Conservation (phyloP, 2,888 invertebrate species). For the Auanema freiburgensis region DNA sequence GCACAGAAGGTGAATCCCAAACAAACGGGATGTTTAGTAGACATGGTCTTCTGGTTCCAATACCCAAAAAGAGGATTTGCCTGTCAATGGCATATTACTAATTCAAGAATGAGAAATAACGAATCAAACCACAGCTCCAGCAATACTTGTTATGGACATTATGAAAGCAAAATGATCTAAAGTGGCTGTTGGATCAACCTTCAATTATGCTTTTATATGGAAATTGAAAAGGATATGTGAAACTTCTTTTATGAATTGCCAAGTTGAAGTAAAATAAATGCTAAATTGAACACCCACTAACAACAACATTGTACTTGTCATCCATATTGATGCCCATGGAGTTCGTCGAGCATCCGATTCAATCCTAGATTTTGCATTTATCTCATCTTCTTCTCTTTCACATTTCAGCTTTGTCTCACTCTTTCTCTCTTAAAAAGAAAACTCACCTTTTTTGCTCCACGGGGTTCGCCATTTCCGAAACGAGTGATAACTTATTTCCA, state of each 20-base stretch:
- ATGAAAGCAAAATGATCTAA: constrained; percentile 1
- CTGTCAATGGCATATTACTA: neutral
- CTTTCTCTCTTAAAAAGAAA: too few species aligned
- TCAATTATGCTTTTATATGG: too few species aligned
- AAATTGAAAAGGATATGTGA: neutral
- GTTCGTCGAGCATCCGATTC: constrained; percentile 13
- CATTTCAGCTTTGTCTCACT: too few species aligned
- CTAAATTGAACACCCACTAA: constrained; percentile 40
- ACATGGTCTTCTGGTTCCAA: constrained; percentile 13
- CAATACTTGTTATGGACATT: neutral
- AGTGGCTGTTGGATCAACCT: neutral
- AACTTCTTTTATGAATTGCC: constrained; percentile 42
- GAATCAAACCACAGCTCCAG: neutral
- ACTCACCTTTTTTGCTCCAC: too few species aligned
- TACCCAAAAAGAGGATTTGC: constrained; percentile 15
- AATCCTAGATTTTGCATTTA: too few species aligned
- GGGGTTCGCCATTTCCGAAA: too few species aligned
- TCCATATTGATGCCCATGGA: constrained; percentile 39
- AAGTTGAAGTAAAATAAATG: constrained; percentile 49
- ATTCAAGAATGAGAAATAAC: neutral
- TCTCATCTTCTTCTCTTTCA: too few species aligned
- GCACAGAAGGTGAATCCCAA: constrained; percentile 12
- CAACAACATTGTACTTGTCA: constrained; percentile 27
- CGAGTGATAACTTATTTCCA: too few species aligned
- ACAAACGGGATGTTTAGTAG: constrained; percentile 9